Evolutionary conservation across 2,888 invertebrate genomes (phyloP).

Genomic region (Megastigmus dorsalis): DNA sequence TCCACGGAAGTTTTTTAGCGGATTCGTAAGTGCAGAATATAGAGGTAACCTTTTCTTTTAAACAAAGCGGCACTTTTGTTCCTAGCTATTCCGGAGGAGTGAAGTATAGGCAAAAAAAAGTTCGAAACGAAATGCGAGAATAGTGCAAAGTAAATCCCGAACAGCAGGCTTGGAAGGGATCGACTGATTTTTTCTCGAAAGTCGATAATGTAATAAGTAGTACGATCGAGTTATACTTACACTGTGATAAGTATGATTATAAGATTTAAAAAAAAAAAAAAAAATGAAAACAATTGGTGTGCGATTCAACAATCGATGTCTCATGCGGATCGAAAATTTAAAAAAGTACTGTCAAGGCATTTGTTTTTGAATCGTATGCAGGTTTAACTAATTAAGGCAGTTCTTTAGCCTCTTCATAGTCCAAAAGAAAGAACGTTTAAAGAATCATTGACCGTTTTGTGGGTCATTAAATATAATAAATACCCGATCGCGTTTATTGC

Average conservation of each 20-base stretch:
- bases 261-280: conserved; percentile 47
- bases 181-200: conserved; percentile 53
- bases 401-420: conserved; percentile 44
- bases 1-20: conserved; percentile 22
- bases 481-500: conserved; percentile 38
- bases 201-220: conserved; percentile 48
- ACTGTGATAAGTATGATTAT: conserved; percentile 71
- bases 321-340: conserved; percentile 5
- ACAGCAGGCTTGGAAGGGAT: conserved; percentile 55
- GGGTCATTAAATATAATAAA: conserved; percentile 9
- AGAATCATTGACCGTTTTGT: conserved; percentile 30
- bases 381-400: conserved; percentile 37
- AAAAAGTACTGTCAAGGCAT: conserved; percentile 46
- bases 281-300: conserved; percentile 46
- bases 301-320: conserved; percentile 50
- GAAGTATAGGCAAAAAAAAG: conserved; percentile 6
- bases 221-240: conserved; percentile 67
- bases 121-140: conserved; percentile 13
- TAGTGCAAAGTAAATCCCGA: conserved; percentile 50
- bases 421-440: conserved; percentile 40
- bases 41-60: conserved; percentile 24
- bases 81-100: conserved; percentile 43
- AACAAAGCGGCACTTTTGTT: conserved; percentile 18
- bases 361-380: conserved; percentile 43
- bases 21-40: conserved; percentile 3